Conservation (phyloP, 2,888 invertebrate genomes). For the Myopa testacea region DNA sequence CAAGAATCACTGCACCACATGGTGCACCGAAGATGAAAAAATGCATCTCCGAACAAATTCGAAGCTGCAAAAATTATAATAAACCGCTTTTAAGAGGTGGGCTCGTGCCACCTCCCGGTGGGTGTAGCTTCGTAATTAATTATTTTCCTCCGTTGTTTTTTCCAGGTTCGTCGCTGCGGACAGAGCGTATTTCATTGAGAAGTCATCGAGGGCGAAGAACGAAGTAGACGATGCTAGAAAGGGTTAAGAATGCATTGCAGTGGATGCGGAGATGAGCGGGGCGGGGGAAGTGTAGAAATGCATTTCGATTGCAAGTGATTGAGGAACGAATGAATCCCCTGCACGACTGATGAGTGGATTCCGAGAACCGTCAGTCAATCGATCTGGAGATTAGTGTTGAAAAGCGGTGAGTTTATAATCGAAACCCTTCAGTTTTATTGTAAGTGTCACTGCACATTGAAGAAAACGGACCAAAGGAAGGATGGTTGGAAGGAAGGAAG, state of each 20-base stretch:
- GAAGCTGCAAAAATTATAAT: background rate
- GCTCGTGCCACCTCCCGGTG: constrained; percentile 28
- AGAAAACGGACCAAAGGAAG: background rate
- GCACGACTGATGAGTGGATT: no score
- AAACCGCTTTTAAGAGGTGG: constrained; percentile 12
- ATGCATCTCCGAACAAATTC: background rate
- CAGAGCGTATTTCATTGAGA: no score
- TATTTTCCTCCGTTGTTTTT: background rate
- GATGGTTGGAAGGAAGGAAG: background rate
- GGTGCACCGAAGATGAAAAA: background rate
- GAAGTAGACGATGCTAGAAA: background rate
- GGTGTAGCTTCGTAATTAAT: constrained; percentile 20
- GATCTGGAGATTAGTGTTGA: no score
- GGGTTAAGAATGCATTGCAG: constrained; percentile 13
- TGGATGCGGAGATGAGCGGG: no score
- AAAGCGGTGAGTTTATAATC: no score
- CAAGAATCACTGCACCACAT: background rate
- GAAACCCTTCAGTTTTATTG: background rate
- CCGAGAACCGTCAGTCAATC: no score
- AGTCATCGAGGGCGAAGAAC: constrained; percentile 9
- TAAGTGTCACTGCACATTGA: background rate
- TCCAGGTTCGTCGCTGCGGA: background rate
- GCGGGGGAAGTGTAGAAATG: background rate
- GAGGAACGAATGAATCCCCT: background rate
- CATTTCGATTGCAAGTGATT: background rate